phyloP scores from a whole-genome alignment of 2,113 vertebrate genomes.

The Motacilla tschutschensis region DNA sequence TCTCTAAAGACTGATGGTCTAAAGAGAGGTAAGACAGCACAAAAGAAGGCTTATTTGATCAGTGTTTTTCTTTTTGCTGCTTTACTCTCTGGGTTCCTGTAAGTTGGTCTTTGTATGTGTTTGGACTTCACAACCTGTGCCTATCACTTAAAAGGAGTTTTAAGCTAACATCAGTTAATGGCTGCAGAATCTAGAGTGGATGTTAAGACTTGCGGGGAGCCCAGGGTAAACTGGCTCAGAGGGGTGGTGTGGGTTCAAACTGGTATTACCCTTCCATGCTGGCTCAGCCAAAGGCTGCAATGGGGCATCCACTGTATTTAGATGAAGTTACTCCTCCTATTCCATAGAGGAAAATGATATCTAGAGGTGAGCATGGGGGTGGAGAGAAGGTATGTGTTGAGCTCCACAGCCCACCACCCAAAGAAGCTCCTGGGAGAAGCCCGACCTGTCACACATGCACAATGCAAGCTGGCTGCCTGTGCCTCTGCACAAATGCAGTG shows the following conservation, averaged over 20 bases:
- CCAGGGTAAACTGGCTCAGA: not conserved
- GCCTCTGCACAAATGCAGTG: not conserved
- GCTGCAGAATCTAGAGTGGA: not conserved
- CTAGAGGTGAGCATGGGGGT: not conserved
- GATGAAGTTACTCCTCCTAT: not conserved
- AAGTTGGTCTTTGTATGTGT: not conserved
- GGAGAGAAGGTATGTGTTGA: not conserved
- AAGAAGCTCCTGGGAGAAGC: not conserved
- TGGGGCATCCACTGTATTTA: not conserved
- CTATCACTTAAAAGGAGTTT: not conserved
- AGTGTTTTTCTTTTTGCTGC: not conserved
- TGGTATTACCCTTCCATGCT: not conserved
- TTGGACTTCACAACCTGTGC: not conserved
- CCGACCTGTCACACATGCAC: fast-evolving
- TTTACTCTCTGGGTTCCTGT: not conserved
- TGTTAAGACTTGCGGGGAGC: not conserved
- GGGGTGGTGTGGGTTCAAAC: not conserved
- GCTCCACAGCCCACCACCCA: not conserved
- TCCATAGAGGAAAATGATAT: not conserved
- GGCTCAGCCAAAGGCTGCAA: not conserved
- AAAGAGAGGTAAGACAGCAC: not conserved
- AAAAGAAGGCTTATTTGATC: not conserved
- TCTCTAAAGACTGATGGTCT: not conserved
- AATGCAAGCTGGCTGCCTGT: not conserved
- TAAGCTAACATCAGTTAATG: not conserved